Evolutionary conservation across 2,888 invertebrate species (phyloP).

Genomic region (Drosophila meridionalis): DNA sequence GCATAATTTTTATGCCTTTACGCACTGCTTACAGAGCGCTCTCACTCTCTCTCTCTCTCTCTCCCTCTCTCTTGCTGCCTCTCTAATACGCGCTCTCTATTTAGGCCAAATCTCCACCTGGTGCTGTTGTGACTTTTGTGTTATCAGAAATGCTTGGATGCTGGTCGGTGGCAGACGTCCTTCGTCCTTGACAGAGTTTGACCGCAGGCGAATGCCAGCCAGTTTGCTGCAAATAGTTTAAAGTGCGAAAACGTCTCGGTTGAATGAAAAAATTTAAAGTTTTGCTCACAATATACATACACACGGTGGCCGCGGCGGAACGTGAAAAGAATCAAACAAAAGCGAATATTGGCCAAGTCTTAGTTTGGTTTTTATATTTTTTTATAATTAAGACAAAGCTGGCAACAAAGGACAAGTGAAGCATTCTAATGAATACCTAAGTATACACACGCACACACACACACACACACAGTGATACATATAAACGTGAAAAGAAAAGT

Average conservation of each 20-base stretch:
- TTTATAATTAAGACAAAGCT: conserved; percentile 38
- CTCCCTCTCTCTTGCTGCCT: background rate
- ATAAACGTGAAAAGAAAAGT: conserved; percentile 46
- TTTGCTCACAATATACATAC: conserved; percentile 32
- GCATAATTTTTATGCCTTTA: conserved; percentile 29
- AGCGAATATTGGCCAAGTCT: conserved; percentile 27
- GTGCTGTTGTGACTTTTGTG: conserved; percentile 50
- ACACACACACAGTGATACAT: conserved; percentile 16
- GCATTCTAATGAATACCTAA: conserved; percentile 53
- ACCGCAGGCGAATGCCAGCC: conserved; percentile 4
- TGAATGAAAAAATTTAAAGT: conserved; percentile 44
- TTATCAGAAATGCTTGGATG: conserved; percentile 77
- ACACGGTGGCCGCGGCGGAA: conserved; percentile 10
- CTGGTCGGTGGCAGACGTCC: conserved; percentile 66
- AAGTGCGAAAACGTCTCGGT: conserved; percentile 53
- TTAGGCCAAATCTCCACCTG: conserved; percentile 22
- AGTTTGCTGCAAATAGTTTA: conserved; percentile 52
- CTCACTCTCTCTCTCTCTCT: background rate
- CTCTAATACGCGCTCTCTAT: conserved; percentile 6
- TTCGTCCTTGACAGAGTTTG: conserved; percentile 25
- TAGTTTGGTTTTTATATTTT: background rate
- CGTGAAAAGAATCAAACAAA: conserved; percentile 37
- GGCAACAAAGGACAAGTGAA: conserved; percentile 37
- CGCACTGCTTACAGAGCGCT: conserved; percentile 1
- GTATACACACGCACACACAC: conserved; percentile 36